Conservation (phyloP, 2,797 vertebrate genomes). For the Hemitrygon akajei region DNA sequence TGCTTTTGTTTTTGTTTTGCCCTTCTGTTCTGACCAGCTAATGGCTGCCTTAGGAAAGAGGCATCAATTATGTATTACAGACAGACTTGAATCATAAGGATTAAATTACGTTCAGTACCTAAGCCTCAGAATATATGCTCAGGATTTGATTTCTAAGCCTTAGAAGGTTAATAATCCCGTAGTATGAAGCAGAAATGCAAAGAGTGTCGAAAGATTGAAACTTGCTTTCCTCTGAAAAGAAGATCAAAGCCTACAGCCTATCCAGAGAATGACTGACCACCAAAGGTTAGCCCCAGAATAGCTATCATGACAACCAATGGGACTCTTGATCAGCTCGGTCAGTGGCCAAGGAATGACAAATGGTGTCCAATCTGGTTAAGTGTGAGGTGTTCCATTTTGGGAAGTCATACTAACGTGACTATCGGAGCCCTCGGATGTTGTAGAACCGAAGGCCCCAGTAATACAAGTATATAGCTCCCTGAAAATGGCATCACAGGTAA, state of each 20-base stretch:
- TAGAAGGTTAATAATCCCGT: not conserved
- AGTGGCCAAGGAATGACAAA: no score
- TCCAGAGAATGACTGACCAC: not conserved
- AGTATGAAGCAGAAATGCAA: not conserved
- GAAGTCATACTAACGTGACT: no score
- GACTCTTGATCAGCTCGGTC: no score
- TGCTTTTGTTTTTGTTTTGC: not conserved
- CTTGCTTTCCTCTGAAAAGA: not conserved
- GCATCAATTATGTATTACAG: not conserved
- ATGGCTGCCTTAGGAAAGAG: not conserved
- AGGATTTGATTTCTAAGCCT: not conserved
- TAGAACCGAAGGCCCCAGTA: no score
- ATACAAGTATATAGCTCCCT: no score
- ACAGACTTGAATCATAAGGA: not conserved
- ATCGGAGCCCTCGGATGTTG: no score
- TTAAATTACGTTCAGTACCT: not conserved
- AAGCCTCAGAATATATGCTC: not conserved
- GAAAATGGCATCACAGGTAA: no score
- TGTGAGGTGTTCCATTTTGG: no score
- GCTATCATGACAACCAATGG: no score
- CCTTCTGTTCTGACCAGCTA: not conserved
- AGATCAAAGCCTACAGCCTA: not conserved
- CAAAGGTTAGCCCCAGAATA: not conserved
- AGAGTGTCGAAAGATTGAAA: not conserved
- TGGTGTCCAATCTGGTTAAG: no score